phyloP scores from a whole-genome alignment of 1,140 invertebrate genomes.

The Psix sp. region DNA sequence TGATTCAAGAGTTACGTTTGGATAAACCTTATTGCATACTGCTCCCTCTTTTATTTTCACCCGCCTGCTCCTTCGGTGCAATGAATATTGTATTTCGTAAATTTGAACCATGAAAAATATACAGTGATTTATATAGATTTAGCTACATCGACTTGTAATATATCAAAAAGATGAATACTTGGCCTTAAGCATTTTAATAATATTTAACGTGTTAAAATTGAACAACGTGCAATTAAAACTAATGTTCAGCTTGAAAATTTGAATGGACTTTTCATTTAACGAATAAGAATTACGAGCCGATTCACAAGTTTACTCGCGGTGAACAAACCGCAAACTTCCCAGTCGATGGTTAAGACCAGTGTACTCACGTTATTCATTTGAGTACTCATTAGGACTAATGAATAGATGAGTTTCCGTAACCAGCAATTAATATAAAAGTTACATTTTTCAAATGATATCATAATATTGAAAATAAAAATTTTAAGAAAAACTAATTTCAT shows the following conservation, averaged over 20 bases:
- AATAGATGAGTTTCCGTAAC: background rate
- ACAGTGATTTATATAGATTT: too few relatives aligned
- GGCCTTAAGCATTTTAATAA: conserved; percentile 7
- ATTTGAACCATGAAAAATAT: too few relatives aligned
- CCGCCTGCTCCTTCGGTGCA: background rate
- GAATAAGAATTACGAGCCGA: background rate
- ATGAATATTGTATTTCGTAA: conserved; percentile 22
- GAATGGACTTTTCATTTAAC: conserved; percentile 16
- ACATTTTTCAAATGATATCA: background rate
- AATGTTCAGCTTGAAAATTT: conserved; percentile 22
- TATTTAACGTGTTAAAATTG: conserved; percentile 17
- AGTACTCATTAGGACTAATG: background rate
- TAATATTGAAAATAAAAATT: background rate
- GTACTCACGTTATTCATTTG: background rate
- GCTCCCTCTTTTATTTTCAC: background rate
- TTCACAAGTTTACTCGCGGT: background rate
- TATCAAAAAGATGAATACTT: conserved; percentile 38
- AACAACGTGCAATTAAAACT: conserved; percentile 14
- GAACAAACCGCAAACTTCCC: conserved; percentile 4
- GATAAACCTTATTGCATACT: conserved; percentile 14
- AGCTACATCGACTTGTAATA: conserved; percentile 24
- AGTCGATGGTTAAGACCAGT: background rate
- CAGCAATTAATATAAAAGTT: background rate
- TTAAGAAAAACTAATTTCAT: too few relatives aligned
- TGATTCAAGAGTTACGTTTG: conserved; percentile 15